These are phyloP conservation scores for Troides oblongomaculatus DNA, from an alignment of 2,888 invertebrate genomes.

Conservation along the genomic window DNA sequence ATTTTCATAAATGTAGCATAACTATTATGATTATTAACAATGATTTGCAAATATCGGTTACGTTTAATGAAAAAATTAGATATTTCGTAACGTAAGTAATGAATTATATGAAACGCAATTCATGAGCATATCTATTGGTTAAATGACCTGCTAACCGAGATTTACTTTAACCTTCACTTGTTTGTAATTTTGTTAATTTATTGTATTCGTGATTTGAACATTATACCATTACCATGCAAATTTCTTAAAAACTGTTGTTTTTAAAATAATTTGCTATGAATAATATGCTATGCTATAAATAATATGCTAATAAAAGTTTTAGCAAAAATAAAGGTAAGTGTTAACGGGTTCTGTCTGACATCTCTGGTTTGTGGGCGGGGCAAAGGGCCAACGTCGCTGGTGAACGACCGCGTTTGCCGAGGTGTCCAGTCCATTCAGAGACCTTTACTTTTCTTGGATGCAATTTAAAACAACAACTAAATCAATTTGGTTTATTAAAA, in stretches of 20 bases:
- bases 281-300: no score
- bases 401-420: slow-evolving; percentile 51
- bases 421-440: slow-evolving; percentile 28
- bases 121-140: slow-evolving; percentile 39
- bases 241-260: not conserved
- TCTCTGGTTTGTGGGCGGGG: slow-evolving; percentile 44
- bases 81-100: not conserved
- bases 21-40: no score
- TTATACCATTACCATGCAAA: not conserved
- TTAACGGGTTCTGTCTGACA: slow-evolving; percentile 16
- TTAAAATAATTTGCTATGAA: not conserved
- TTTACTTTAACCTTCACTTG: slow-evolving; percentile 34
- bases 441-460: slow-evolving; percentile 28
- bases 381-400: slow-evolving; percentile 51
- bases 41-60: not conserved
- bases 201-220: not conserved
- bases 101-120: slow-evolving; percentile 19
- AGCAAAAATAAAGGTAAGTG: not conserved
- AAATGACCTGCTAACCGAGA: slow-evolving; percentile 37
- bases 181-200: slow-evolving; percentile 13
- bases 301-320: not conserved
- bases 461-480: slow-evolving; percentile 25
- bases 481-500: slow-evolving; percentile 19
- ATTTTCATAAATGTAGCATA: no score
- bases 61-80: not conserved